Evolutionary conservation across 2,113 vertebrate species (phyloP).

Genomic region (Ardeotis arabs): DNA sequence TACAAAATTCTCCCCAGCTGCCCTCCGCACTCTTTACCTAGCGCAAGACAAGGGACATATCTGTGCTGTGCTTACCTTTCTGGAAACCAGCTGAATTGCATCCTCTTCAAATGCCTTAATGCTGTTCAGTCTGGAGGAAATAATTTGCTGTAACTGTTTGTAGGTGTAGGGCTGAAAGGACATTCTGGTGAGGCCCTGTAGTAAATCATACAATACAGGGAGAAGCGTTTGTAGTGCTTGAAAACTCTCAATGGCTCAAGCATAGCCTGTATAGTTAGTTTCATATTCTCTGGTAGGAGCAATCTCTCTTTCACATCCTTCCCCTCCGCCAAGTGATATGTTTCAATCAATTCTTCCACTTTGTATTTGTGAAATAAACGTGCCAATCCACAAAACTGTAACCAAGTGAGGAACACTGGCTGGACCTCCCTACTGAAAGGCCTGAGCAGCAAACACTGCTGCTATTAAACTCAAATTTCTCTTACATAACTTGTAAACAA

Average conservation of each 20-base stretch:
- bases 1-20: neutral
- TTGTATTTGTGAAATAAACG: neutral
- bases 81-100: conserved; percentile 90
- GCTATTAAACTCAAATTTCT: neutral
- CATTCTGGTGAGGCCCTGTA: conserved; percentile 93
- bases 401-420: neutral
- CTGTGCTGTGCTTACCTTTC: conserved; percentile 83
- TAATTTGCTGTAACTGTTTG: conserved; percentile 92
- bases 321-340: neutral
- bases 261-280: neutral
- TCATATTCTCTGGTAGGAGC: neutral
- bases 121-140: conserved; percentile 85
- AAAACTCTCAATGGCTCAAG: neutral
- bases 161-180: conserved; percentile 96
- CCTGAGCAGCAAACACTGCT: neutral
- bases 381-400: neutral
- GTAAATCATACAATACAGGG: neutral
- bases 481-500: neutral
- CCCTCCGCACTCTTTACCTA: too few relatives aligned
- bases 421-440: neutral
- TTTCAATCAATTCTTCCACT: neutral
- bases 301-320: neutral
- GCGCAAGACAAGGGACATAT: neutral
- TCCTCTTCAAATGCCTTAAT: conserved; percentile 93
- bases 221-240: neutral